A percentile compares a stretch with the other conserved stretches of the same genome.
These are phyloP conservation scores for Ferdinandea cuprea DNA, from an alignment of 2,888 invertebrate genomes.

Conservation along the genomic window DNA sequence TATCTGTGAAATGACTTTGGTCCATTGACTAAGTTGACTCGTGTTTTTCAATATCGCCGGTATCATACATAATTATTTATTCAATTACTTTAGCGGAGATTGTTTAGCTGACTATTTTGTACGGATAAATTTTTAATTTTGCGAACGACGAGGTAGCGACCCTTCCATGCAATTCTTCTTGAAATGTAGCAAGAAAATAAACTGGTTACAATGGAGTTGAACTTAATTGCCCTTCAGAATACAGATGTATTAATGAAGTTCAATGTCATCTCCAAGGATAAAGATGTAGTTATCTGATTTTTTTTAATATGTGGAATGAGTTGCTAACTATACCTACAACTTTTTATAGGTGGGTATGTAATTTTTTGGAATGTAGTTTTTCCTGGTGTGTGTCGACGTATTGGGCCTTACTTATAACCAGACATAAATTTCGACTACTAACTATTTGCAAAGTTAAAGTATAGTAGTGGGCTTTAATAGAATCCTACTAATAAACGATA, in stretches of 20 bases:
- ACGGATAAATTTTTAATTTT: slow-evolving; percentile 5
- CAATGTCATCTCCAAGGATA: slow-evolving; percentile 48
- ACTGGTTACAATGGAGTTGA: slow-evolving; percentile 39
- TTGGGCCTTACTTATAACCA: too few relatives aligned
- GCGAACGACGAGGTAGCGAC: neutral
- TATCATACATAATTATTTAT: neutral
- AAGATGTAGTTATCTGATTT: slow-evolving; percentile 3
- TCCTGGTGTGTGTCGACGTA: too few relatives aligned
- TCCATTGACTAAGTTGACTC: slow-evolving; percentile 44
- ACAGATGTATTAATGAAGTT: slow-evolving; percentile 21
- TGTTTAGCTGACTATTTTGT: neutral
- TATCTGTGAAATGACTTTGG: slow-evolving; percentile 44
- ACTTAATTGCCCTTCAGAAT: slow-evolving; percentile 20
- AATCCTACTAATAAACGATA: too few relatives aligned
- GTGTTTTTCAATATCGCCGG: slow-evolving; percentile 34
- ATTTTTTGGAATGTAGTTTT: neutral
- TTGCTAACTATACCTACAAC: neutral
- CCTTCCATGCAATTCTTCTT: slow-evolving; percentile 1
- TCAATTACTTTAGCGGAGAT: neutral
- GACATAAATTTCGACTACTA: too few relatives aligned
- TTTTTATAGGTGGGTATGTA: slow-evolving; percentile 14
- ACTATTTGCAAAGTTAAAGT: too few relatives aligned
- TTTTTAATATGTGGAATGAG: slow-evolving; percentile 1
- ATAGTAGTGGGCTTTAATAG: too few relatives aligned
- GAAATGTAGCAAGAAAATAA: slow-evolving; percentile 28